Evolutionary conservation across 92 coral and sea anemone genomes (phyloP).

Genomic region (Epizoanthus scotinus): DNA sequence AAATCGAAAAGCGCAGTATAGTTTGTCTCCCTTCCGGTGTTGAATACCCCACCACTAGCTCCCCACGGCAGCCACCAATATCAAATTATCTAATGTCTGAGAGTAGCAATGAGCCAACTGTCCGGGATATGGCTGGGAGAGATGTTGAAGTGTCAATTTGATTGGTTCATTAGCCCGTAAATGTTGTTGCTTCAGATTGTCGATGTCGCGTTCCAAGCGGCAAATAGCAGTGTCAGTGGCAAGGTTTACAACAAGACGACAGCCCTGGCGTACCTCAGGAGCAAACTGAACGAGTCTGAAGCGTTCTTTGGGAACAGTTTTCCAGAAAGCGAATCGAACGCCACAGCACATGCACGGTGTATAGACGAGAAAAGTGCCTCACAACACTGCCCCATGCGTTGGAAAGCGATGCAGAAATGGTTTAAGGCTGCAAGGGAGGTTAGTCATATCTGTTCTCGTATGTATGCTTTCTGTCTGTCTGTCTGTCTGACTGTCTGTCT

Average conservation of each 20-base stretch:
- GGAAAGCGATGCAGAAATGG: conserved; percentile 42
- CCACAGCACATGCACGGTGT: neutral
- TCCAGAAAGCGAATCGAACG: conserved; percentile 21
- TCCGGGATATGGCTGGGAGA: too few species aligned
- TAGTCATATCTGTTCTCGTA: neutral
- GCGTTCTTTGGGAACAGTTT: conserved; percentile 1
- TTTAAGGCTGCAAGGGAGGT: conserved; percentile 35
- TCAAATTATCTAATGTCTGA: too few species aligned
- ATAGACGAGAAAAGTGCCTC: neutral
- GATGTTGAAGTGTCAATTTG: too few species aligned
- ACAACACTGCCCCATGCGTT: conserved; percentile 17
- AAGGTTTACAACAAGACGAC: neutral
- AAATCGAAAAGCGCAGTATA: too few species aligned
- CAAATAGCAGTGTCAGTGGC: neutral
- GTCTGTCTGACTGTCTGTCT: too few species aligned
- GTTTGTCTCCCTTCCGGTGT: too few species aligned
- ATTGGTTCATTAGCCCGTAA: neutral
- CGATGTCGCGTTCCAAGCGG: conserved; percentile 3
- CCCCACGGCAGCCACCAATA: too few species aligned
- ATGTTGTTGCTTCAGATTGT: neutral
- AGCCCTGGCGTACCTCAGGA: conserved; percentile 18
- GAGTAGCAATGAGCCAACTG: neutral
- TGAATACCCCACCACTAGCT: too few species aligned
- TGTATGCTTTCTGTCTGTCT: too few species aligned
- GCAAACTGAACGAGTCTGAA: neutral